Conservation (phyloP, 2,888 invertebrate species). For the Criorhina ranunculi region DNA sequence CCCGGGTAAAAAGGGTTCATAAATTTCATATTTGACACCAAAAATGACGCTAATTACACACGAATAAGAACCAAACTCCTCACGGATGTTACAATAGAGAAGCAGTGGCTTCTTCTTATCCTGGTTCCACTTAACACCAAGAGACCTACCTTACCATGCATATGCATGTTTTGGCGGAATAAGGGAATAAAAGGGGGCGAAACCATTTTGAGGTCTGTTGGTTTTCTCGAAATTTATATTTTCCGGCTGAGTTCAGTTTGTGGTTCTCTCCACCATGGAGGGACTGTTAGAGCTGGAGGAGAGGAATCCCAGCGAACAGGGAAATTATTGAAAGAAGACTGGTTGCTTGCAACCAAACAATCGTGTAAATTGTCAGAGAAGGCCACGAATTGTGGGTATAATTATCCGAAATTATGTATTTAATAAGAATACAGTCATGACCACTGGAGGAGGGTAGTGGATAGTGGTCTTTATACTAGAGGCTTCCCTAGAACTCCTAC, state of each 20-base stretch:
- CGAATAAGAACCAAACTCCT: constrained; percentile 11
- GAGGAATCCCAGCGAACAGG: not conserved
- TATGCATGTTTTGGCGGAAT: constrained; percentile 19
- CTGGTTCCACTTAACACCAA: constrained; percentile 18
- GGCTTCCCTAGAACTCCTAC: too few relatives aligned
- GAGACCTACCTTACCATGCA: not conserved
- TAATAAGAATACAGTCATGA: too few relatives aligned
- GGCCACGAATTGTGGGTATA: too few relatives aligned
- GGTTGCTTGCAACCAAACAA: too few relatives aligned
- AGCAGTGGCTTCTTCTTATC: constrained; percentile 17
- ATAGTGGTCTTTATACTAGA: too few relatives aligned
- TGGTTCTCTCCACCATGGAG: not conserved
- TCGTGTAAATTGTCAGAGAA: too few relatives aligned
- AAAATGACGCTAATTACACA: constrained; percentile 67
- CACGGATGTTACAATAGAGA: constrained; percentile 48
- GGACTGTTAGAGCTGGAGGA: too few relatives aligned
- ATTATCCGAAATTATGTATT: not conserved
- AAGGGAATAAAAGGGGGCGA: constrained; percentile 36
- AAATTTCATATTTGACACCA: constrained; percentile 69
- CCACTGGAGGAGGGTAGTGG: too few relatives aligned
- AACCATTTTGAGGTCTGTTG: constrained; percentile 71
- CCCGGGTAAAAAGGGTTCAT: constrained; percentile 65
- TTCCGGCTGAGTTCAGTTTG: constrained; percentile 56
- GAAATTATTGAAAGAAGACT: not conserved
- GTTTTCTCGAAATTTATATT: constrained; percentile 69